A percentile compares a stretch with the other conserved stretches of the same genome.
Evolutionary conservation across 2,797 vertebrate genomes (phyloP).

Genomic region (Fratercula arctica): DNA sequence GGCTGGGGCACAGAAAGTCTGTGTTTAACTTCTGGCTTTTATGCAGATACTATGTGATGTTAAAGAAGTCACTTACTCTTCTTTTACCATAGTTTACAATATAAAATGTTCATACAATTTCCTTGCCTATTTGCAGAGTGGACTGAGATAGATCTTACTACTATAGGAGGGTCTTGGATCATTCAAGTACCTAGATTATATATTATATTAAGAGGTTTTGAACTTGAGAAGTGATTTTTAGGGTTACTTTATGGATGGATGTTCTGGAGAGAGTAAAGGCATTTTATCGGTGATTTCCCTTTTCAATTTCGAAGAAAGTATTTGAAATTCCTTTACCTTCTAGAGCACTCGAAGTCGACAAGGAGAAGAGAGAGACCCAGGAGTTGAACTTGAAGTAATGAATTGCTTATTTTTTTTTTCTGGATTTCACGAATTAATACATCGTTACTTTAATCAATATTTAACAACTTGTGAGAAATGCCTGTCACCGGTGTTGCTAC

Average conservation of each 20-base stretch:
- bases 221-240: not conserved
- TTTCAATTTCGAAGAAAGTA: not conserved
- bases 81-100: not conserved
- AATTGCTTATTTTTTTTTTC: not conserved
- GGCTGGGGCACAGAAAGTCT: not conserved
- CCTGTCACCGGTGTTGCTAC: not conserved
- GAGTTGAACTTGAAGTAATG: conserved; percentile 95
- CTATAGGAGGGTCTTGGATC: not conserved
- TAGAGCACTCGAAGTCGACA: conserved; percentile 97
- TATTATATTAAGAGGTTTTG: not conserved
- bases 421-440: conserved; percentile 37
- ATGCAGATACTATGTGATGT: not conserved
- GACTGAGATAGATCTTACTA: not conserved
- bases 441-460: not conserved
- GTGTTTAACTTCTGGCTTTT: not conserved
- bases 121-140: not conserved
- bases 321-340: conserved; percentile 50
- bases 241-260: not conserved
- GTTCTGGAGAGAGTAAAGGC: not conserved
- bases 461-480: not conserved
- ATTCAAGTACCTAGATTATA: not conserved
- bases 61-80: not conserved
- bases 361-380: conserved; percentile 95
- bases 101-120: not conserved
- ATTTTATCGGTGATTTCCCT: not conserved